Evolutionary conservation across 1,140 invertebrate genomes (phyloP).

Genomic region (Bombus picipes): DNA sequence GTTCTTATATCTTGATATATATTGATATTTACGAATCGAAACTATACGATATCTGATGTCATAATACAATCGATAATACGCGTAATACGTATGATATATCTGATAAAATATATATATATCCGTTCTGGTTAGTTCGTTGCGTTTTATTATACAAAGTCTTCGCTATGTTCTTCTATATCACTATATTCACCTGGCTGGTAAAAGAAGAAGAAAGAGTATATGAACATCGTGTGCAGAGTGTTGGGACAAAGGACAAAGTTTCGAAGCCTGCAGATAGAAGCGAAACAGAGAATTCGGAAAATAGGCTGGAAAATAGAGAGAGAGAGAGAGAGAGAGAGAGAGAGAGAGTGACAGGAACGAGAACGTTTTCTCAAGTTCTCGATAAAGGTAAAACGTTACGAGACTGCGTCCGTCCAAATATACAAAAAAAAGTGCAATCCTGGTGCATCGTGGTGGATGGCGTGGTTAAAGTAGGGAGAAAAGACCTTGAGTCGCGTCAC

Average conservation of each 20-base stretch:
- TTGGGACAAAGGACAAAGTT: too few species aligned
- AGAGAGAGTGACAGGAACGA: background rate
- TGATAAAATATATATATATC: too few species aligned
- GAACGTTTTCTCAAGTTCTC: background rate
- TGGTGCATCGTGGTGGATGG: slow-evolving; percentile 57
- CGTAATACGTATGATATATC: too few species aligned
- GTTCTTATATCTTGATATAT: too few species aligned
- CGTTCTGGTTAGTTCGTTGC: too few species aligned
- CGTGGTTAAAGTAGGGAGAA: slow-evolving; percentile 75
- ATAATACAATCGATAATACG: too few species aligned
- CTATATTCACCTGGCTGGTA: too few species aligned
- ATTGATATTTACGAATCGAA: too few species aligned
- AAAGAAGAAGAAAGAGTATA: too few species aligned
- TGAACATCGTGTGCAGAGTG: accelerated
- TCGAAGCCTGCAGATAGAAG: accelerated
- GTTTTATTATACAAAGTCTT: too few species aligned
- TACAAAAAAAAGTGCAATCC: slow-evolving; percentile 27
- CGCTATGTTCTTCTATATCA: too few species aligned
- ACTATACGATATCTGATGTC: too few species aligned
- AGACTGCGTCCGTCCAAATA: background rate
- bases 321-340: background rate
- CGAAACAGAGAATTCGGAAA: accelerated
- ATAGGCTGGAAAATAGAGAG: background rate
- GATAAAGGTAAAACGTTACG: slow-evolving; percentile 15
- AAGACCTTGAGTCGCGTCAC: slow-evolving; percentile 82